Evolutionary conservation across 1,140 invertebrate genomes (phyloP), one percentile per base, ranked within the genome.

Genomic region (Aleiodes sp.): DNA sequence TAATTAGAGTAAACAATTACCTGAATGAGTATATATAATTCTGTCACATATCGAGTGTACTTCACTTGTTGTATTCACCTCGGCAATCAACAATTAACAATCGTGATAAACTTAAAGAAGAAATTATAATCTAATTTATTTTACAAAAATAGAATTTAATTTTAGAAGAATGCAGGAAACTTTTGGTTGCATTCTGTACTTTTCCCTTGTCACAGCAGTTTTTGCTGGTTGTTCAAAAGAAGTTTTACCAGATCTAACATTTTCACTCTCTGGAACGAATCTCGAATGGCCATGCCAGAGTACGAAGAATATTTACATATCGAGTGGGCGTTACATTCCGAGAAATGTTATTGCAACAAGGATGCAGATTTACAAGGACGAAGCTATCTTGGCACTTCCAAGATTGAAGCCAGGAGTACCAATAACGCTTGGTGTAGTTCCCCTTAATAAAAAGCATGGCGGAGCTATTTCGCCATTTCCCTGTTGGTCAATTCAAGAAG

Each of bases 261-360:
- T 79, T 57, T 73, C 73, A 8, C 28, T 88, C 52, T 83, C 84
- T 8, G 89, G 89, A 8, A 81, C 78, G 33, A 88, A 86, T 61
- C 56, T 90, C 0, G 73, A 82, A 0, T 91, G 89, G 85, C 90
- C 90, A 8, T 88, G 88, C 63, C 78, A 87, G 4, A 86, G 82
- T 39, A 90, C 89, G 10, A 88, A 86, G 75, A 88, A 87, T 68
- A 89, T 90, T 60, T 91, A 89, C 78, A 81, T 84, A 29, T 83
- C 84, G 9, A 87, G 86, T 2, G 89, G 89, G 2, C 84, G 88
- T 21, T 91, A 89, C 79, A 82, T 88, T 29, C 80, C 88, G 3
- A 85, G 83, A 68, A 91, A 89, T 75, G 82, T 91, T 12, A 90
- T 92, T 26, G 85, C 86, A 0, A 91, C 90, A 6, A 84, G 90